These are phyloP conservation scores for Amorpha juglandis DNA, from an alignment of 2,888 invertebrate genomes.

Conservation along the genomic window DNA sequence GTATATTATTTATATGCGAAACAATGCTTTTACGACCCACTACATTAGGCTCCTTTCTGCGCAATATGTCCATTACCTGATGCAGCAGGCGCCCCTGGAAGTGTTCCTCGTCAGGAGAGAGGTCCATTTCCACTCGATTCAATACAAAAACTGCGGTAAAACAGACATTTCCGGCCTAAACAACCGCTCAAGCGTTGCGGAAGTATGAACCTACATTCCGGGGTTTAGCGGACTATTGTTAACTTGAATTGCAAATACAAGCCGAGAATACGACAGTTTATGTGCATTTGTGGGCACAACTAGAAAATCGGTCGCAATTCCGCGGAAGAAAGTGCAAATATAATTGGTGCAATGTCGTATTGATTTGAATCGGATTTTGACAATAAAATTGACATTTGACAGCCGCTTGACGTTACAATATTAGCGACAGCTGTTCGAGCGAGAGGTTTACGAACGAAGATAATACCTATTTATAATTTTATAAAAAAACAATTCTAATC, in stretches of 20 bases:
- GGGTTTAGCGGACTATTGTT: neutral
- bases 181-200: conserved; percentile 69
- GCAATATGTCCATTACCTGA: conserved; percentile 78
- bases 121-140: conserved; percentile 78
- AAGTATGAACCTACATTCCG: conserved; percentile 33
- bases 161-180: conserved; percentile 62
- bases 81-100: conserved; percentile 91
- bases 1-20: conserved; percentile 25
- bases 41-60: conserved; percentile 27
- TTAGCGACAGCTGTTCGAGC: neutral
- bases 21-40: conserved; percentile 25
- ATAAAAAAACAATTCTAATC: too few species aligned
- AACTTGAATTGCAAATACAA: neutral
- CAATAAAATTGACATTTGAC: conserved; percentile 3
- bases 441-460: neutral
- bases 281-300: neutral
- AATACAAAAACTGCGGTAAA: conserved; percentile 50
- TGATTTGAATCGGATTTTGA: conserved; percentile 23
- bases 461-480: too few species aligned
- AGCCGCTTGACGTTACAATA: conserved; percentile 33
- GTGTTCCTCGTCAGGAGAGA: conserved; percentile 91
- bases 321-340: conserved; percentile 6
- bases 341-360: conserved; percentile 23
- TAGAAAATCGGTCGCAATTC: neutral
- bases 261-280: neutral